Base-by-base conservation (phyloP, 2,797 vertebrate genomes). In the Tapirus indicus region DNA sequence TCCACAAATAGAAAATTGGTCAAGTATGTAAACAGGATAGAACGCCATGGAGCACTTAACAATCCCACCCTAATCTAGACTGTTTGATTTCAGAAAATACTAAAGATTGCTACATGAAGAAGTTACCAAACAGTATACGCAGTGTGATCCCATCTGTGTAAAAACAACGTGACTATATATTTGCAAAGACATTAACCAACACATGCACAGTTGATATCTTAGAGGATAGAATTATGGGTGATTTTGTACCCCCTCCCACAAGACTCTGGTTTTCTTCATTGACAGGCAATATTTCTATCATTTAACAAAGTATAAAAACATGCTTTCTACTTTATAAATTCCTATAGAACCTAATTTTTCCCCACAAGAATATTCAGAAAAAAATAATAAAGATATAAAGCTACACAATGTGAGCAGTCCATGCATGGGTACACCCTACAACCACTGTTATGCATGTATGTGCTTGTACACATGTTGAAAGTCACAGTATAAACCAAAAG, bases 381-480 rank as follows among this genome's bases (percentile, higher is more conserved):
- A 96, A 90, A 77, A 54, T 16, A 60, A 79, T n/a, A 23, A 74
- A 79, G 27, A 62, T 17, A 82, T 20, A 71, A 80, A 86, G n/a
- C 18, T 56, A 80, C 44, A 41, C 35, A 69, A 41, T 0, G 3
- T 27, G n/a, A 66, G 27, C 27, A 74, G 6, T 32, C 29, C 38
- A 7, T 1, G 12, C 9, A 32, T 6, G 27, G 0, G 2, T 2
- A n/a, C 18, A 44, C 27, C 16, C 78, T 58, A 27, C 17, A 75
- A 14, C 79, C 41, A 27, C 66, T 0, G 7, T 47, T 2, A n/a
- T 0, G 5, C 1, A 0, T 1, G 23, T 1, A 0, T 4, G 13
- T 4, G 10, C 29, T 14, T 5, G 44, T 1, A 52, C 44, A 44
- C 17, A 7, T 11, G 38, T 7, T 52, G 10, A 44, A 87, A 44